Conservation (phyloP, 2,888 invertebrate species). For the Xestobium rufovillosum region DNA sequence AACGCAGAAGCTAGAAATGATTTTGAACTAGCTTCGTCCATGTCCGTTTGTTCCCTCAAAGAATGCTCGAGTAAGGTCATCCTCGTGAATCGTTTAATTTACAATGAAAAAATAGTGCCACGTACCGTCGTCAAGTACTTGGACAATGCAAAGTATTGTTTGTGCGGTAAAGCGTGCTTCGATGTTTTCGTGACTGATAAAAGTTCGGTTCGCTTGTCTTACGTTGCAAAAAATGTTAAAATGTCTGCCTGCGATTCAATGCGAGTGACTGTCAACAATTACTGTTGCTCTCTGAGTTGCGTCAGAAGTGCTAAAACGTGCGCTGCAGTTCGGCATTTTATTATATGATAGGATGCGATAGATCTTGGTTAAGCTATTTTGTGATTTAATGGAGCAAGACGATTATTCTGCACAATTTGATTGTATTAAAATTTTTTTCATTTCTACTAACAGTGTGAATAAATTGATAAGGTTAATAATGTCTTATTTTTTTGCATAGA, state of each 20-base stretch:
- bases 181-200: conserved; percentile 31
- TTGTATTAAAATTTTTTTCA: no score
- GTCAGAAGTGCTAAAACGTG: conserved; percentile 31
- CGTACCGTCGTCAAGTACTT: conserved; percentile 52
- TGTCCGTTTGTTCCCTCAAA: conserved; percentile 47
- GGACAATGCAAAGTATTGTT: conserved; percentile 55
- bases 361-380: conserved; percentile 37
- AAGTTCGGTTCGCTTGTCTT: conserved; percentile 42
- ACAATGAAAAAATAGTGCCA: conserved; percentile 53
- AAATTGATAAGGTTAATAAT: no score
- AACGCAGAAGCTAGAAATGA: conserved; percentile 19
- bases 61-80: conserved; percentile 50
- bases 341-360: conserved; percentile 46
- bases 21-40: conserved; percentile 26
- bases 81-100: conserved; percentile 47
- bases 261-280: conserved; percentile 51
- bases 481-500: no score
- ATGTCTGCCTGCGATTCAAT: conserved; percentile 36
- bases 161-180: conserved; percentile 49
- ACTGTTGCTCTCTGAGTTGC: conserved; percentile 54
- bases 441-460: no score
- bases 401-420: no score
- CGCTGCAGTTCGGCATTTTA: conserved; percentile 37
- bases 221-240: conserved; percentile 40
- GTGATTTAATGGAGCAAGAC: conserved; percentile 1